Evolutionary conservation across 2,888 invertebrate genomes (phyloP), one percentile per base, ranked within the genome.

Genomic region (Augiades crinisus): DNA sequence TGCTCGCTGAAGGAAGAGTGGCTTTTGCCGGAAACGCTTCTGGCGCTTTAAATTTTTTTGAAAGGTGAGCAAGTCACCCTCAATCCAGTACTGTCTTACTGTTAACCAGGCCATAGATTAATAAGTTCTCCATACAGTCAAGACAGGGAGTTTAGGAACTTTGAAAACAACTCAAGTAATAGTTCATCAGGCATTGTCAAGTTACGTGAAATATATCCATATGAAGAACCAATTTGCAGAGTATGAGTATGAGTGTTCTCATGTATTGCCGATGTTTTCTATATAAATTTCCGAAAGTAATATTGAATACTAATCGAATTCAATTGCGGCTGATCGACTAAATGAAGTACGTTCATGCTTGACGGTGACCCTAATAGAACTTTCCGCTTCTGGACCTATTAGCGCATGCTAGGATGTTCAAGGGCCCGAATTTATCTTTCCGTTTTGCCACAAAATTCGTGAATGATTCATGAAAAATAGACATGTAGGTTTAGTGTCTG

Each of bases 1-100:
- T 98, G 33, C 86, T 98, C 56, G 95, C 97, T 14, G 96, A 97
- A 69, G 98, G 98, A 0, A 90, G 96, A 56, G 93, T 96, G 0
- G 98, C 96, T 0, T 96, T 93, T 64, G 93, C 95, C 59, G 98
- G 98, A 0, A 91, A 93, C 0, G 91, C 93, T 0, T 83, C 74
- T 0, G 75, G 73, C 19, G 84, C 87, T 1, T 60, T 88, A 16
- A 65, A 43, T 21, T 88, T 89, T 44, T 89, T 97, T 70, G 91
- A 93, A 64, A 93, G 92, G 93, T 94, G 83, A 57, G 57, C n/a
- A n/a, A n/a, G n/a, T n/a, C n/a, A n/a, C n/a, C n/a, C n/a, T n/a
- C n/a, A n/a, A n/a, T n/a, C n/a, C n/a, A n/a, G n/a, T n/a, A n/a
- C n/a, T n/a, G n/a, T n/a, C n/a, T n/a, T n/a, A n/a, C n/a, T n/a